Conservation (phyloP, 2,888 invertebrate species). For the Augochlorella aurata region DNA sequence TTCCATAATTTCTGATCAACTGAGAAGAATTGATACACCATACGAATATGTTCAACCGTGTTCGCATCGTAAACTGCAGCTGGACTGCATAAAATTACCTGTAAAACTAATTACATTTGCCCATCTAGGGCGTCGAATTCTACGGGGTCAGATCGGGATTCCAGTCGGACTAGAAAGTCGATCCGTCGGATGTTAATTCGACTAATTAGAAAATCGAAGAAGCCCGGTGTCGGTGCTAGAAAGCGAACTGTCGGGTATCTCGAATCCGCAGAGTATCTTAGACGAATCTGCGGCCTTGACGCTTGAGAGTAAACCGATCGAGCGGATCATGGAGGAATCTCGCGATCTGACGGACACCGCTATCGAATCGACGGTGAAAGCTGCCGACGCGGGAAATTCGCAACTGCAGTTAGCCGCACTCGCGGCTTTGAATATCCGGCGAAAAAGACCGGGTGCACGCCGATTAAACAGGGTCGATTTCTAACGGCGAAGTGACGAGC, state of each 20-base stretch:
- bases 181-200: background rate
- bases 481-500: constrained; percentile 3
- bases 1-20: too few relatives aligned
- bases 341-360: background rate
- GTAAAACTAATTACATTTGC: constrained; percentile 36
- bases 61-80: too few relatives aligned
- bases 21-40: too few relatives aligned
- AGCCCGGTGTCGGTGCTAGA: background rate
- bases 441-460: background rate
- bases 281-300: background rate
- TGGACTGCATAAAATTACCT: constrained; percentile 43
- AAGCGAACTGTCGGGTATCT: constrained; percentile 5
- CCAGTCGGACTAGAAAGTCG: background rate
- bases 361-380: constrained; percentile 29
- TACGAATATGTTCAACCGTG: too few relatives aligned
- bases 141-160: background rate
- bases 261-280: background rate
- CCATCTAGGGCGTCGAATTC: background rate
- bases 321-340: background rate
- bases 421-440: background rate
- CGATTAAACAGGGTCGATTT: constrained; percentile 22
- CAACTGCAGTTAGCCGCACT: background rate
- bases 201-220: background rate
- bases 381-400: constrained; percentile 11
- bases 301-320: background rate